Evolutionary conservation across 2,797 vertebrate genomes (phyloP), one percentile per base, ranked within the genome.

Genomic region (Trachops cirrhosus): DNA sequence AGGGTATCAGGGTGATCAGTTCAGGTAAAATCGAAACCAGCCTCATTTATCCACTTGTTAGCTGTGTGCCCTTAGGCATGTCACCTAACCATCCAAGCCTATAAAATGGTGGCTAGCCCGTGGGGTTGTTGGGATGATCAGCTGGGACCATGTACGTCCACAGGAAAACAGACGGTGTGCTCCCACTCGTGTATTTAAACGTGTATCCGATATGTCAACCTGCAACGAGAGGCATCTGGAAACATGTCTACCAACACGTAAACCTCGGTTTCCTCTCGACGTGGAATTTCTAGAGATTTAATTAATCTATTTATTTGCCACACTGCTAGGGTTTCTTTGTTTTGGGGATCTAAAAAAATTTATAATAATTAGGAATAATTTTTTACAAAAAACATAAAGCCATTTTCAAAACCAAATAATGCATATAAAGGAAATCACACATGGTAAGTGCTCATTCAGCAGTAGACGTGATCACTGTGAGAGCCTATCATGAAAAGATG

Each of bases 401-500:
- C 48, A 84, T 86, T 87, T 92, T 64, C 26, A 95, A 94, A 85
- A 71, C 73, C 46, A 93, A 32, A 57, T 67, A 68, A 67, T 39
- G 16, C 50, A 86, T 83, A 70, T 54, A 67, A 91, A 73, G 75
- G 54, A 79, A 91, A 85, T 80, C 34, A 80, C n/a, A 74, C 52
- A 37, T 10, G 67, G n/a, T 41, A 87, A 85, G 22, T 57, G 19
- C 12, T 95, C 46, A 59, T 8, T 91, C n/a, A 54, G 3, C 26
- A 19, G 44, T 86, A 74, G n/a, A 79, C 5, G 21, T 46, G 82
- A 74, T 73, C 73, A 48, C 41, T 50, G 12, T 59, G 68, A 86
- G 94, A 91, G 91, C 15, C 46, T 82, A 41, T 34, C 19, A 54
- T 50, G 22, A 86, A 89, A 83, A 62, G 26, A 78, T 39, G 37